A percentile compares a stretch with the other conserved stretches of the same genome.
These are phyloP conservation scores for Corythornis leucogaster DNA, from an alignment of 2,797 vertebrate species.

Conservation along the genomic window DNA sequence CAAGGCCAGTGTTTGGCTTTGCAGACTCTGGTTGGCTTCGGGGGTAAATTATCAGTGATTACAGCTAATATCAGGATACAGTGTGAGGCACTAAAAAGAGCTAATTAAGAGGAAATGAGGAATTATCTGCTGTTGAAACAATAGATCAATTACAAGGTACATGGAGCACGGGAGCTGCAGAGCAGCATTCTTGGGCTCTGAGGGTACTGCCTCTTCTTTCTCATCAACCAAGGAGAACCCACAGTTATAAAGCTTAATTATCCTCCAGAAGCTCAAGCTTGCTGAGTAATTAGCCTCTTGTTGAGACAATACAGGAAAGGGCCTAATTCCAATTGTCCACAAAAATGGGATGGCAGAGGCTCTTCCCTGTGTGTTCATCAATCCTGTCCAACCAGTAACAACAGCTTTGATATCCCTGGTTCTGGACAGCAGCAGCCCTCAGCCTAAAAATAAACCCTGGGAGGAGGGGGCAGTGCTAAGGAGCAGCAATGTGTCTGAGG, in stretches of 20 bases:
- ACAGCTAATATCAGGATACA: slow-evolving; percentile 25
- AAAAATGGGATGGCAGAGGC: not conserved
- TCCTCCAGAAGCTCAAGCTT: not conserved
- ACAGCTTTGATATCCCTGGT: not conserved
- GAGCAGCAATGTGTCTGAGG: not conserved
- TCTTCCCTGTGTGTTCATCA: rapidly evolving
- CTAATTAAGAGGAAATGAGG: slow-evolving; percentile 56
- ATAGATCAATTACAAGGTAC: slow-evolving; percentile 60
- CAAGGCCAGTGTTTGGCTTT: not conserved
- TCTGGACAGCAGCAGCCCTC: not conserved
- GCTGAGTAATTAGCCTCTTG: slow-evolving; percentile 58
- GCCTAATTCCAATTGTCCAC: not conserved
- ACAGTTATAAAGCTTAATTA: slow-evolving; percentile 58
- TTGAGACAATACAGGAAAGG: slow-evolving; percentile 43
- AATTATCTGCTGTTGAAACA: slow-evolving; percentile 62
- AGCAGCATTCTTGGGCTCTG: slow-evolving; percentile 63
- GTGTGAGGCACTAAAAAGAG: slow-evolving; percentile 35
- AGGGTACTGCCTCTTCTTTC: slow-evolving; percentile 35
- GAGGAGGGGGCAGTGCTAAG: not conserved
- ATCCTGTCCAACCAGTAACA: rapidly evolving
- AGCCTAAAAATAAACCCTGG: not conserved
- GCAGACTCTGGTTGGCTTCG: not conserved
- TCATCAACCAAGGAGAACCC: slow-evolving; percentile 33
- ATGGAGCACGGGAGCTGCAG: slow-evolving; percentile 32
- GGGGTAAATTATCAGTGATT: slow-evolving; percentile 37